Percentiles rank a stretch among this genome's conserved stretches.
phyloP scores from a whole-genome alignment of 2,797 vertebrate species.

The Karalla daura region DNA sequence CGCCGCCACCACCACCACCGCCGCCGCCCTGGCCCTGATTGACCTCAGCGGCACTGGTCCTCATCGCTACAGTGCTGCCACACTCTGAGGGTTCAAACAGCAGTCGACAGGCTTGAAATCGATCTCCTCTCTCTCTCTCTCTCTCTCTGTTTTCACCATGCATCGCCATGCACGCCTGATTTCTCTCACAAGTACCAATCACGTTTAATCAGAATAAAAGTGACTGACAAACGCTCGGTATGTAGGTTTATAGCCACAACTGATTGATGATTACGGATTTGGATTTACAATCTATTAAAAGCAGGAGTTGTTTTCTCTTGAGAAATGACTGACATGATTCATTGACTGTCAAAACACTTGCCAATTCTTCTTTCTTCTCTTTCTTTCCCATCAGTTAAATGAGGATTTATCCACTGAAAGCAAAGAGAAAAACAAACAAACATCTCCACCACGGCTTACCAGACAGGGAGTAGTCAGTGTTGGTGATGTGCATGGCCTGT shows the following conservation, averaged over 20 bases:
- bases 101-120: constrained; percentile 13
- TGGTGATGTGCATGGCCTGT: constrained; percentile 94
- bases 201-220: neutral
- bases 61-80: constrained; percentile 79
- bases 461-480: constrained; percentile 95
- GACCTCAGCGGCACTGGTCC: constrained; percentile 71
- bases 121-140: no score
- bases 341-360: neutral
- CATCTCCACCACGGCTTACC: constrained; percentile 81
- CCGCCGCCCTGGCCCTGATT: constrained; percentile 86
- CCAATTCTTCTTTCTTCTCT: neutral
- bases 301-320: neutral
- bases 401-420: neutral
- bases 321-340: neutral
- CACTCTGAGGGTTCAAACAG: constrained; percentile 73
- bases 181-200: neutral
- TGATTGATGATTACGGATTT: no score
- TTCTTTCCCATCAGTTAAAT: no score
- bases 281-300: neutral
- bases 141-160: no score
- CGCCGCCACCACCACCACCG: constrained; percentile 76
- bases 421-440: neutral
- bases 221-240: neutral
- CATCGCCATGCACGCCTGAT: neutral
- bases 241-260: neutral